These are phyloP conservation scores for Dipus sagitta DNA, from an alignment of 2,797 vertebrate species.

Conservation along the genomic window DNA sequence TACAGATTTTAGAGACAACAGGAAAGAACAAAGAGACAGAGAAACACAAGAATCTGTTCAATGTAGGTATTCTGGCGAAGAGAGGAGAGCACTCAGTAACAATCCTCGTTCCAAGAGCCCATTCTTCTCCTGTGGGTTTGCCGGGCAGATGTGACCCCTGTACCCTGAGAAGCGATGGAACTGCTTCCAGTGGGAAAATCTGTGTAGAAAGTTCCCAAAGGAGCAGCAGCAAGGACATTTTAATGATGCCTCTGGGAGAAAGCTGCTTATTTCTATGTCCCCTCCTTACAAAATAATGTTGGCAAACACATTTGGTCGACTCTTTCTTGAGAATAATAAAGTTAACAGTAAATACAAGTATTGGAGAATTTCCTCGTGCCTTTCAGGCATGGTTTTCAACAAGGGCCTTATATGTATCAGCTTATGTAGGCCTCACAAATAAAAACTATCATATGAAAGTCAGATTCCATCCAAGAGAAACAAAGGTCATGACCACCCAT, in stretches of 20 bases:
- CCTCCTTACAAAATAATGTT: not conserved
- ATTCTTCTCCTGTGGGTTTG: rapidly evolving
- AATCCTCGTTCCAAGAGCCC: rapidly evolving
- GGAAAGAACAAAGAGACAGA: not conserved
- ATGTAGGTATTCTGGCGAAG: not conserved
- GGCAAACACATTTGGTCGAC: not conserved
- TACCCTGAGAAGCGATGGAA: not conserved
- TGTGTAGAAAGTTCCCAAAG: not conserved
- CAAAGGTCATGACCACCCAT: not conserved
- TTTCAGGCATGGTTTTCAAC: not conserved
- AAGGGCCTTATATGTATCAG: not conserved
- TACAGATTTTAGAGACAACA: not conserved
- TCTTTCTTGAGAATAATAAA: constrained; percentile 8
- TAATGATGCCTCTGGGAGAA: not conserved
- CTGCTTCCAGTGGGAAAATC: not conserved
- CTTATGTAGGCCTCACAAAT: not conserved
- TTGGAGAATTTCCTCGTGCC: not conserved
- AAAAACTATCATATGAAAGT: not conserved
- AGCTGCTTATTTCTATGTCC: not conserved
- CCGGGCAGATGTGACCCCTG: not conserved
- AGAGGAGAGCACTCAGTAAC: not conserved
- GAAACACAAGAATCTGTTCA: not conserved
- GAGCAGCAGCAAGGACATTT: not conserved
- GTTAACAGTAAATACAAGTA: not conserved
- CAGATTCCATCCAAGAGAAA: not conserved